Evolutionary conservation across 2,797 vertebrate genomes (phyloP).

Genomic region (Hemitrygon akajei): DNA sequence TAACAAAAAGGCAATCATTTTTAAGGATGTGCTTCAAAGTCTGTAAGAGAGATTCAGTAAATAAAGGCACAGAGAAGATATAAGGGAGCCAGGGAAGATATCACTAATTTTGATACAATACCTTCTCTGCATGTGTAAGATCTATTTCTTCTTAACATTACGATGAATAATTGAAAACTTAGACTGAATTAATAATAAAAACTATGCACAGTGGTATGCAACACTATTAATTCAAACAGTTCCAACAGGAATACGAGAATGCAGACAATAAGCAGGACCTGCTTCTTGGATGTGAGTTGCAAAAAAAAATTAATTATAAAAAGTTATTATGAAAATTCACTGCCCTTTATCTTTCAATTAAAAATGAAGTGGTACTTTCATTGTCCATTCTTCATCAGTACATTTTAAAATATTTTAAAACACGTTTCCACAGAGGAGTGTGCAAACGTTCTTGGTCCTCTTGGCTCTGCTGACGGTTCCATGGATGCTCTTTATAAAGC

Average conservation of each 20-base stretch:
- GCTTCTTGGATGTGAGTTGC: not conserved
- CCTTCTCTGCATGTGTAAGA: not conserved
- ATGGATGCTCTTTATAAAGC: constrained; percentile 47
- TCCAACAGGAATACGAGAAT: not conserved
- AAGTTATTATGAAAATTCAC: too few species aligned
- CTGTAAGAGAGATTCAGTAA: not conserved
- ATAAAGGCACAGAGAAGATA: not conserved
- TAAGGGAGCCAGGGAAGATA: not conserved
- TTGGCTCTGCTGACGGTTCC: constrained; percentile 46
- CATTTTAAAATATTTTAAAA: not conserved
- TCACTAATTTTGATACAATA: not conserved
- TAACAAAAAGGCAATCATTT: not conserved
- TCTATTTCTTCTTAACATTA: not conserved
- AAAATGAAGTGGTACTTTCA: not conserved
- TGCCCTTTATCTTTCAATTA: too few species aligned
- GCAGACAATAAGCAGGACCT: not conserved
- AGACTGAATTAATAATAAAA: not conserved
- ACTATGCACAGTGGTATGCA: not conserved
- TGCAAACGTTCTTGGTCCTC: constrained; percentile 47
- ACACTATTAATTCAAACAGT: not conserved
- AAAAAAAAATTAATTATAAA: not conserved
- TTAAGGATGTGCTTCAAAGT: not conserved
- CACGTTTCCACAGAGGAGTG: constrained; percentile 41
- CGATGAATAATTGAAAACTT: not conserved
- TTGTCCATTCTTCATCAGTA: not conserved